phyloP scores from a whole-genome alignment of 2,113 vertebrate species.

The Pseudopipra pipra region DNA sequence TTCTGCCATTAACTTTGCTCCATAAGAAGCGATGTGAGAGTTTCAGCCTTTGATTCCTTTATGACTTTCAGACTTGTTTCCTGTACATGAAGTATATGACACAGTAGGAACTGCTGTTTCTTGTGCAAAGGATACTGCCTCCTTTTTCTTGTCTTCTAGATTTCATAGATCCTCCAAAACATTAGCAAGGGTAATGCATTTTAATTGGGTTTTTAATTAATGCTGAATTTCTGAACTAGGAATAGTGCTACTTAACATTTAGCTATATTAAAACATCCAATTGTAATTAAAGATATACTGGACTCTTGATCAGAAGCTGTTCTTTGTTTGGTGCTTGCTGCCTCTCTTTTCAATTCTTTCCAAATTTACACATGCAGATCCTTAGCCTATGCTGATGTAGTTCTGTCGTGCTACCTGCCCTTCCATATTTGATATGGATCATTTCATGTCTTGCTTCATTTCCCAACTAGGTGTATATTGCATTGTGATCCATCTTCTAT shows the following conservation, averaged over 20 bases:
- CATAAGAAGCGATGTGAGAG: not conserved
- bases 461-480: not conserved
- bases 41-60: not conserved
- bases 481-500: conserved; percentile 19
- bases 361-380: not conserved
- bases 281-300: not conserved
- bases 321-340: not conserved
- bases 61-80: not conserved
- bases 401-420: not conserved
- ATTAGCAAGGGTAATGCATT: not conserved
- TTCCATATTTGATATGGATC: not conserved
- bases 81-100: not conserved
- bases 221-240: not conserved
- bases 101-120: not conserved
- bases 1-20: not conserved
- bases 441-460: conserved; percentile 24
- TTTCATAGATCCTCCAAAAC: not conserved
- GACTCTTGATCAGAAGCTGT: not conserved
- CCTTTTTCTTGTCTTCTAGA: not conserved
- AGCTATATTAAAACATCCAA: not conserved
- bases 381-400: not conserved
- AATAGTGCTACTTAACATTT: not conserved
- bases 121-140: not conserved
- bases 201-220: not conserved
- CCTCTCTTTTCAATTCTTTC: not conserved